phyloP scores from a whole-genome alignment of 2,797 vertebrate genomes.

The Halcyon smyrnensis region DNA sequence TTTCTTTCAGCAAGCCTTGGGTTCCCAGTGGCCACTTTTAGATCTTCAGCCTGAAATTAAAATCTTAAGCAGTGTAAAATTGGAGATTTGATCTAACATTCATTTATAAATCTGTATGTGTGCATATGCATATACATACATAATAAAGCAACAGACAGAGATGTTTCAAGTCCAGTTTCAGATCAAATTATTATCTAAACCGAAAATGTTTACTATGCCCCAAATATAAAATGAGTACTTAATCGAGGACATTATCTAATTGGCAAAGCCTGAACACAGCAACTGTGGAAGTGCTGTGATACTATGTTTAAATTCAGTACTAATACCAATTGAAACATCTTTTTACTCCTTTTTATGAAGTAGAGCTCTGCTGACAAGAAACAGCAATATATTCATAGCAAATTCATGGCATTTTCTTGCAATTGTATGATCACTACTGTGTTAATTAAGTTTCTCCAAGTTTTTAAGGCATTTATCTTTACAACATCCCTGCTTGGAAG shows the following conservation, averaged over 20 bases:
- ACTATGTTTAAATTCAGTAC: not conserved
- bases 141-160: not conserved
- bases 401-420: not conserved
- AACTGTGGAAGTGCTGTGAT: not conserved
- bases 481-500: not conserved
- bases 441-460: not conserved
- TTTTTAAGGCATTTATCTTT: not conserved
- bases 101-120: not conserved
- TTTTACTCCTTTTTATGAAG: not conserved
- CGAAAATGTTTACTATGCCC: not conserved
- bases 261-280: not conserved
- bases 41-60: not conserved
- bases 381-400: not conserved
- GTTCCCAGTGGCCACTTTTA: not conserved
- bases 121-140: not conserved
- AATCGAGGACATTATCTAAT: not conserved
- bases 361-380: not conserved
- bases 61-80: not conserved
- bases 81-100: not conserved
- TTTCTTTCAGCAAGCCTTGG: not conserved
- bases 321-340: not conserved
- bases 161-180: not conserved
- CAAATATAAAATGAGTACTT: not conserved
- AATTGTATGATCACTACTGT: not conserved
- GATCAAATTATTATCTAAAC: not conserved